Evolutionary conservation across 2,888 invertebrate genomes (phyloP).

Genomic region (Drosophila nr. medialis): DNA sequence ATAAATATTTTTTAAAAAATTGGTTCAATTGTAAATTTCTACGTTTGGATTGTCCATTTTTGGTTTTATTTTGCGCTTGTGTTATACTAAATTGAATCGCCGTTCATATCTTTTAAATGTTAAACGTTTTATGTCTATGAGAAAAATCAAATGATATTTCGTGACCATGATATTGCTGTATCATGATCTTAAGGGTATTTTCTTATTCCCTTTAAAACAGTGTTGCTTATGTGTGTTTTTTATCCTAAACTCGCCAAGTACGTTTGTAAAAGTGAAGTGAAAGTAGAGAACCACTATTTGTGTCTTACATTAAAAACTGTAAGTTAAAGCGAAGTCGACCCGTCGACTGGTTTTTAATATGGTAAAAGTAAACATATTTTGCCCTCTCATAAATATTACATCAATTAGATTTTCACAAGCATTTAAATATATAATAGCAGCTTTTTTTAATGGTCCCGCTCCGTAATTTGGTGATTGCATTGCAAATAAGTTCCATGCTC

Average conservation of each 20-base stretch:
- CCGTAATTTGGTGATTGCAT: slow-evolving; percentile 8
- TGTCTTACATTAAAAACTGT: not conserved
- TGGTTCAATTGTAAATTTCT: not conserved
- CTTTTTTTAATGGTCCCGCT: not conserved
- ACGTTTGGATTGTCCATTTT: not conserved
- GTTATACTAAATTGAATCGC: not conserved
- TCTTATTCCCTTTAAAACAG: not conserved
- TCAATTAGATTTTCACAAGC: not conserved
- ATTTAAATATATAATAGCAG: not conserved
- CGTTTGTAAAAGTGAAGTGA: not conserved
- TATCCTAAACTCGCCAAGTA: not conserved
- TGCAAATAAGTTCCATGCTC: slow-evolving; percentile 7
- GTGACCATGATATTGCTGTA: not conserved
- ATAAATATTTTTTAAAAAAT: not conserved
- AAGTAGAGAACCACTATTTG: not conserved
- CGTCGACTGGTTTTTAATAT: not conserved
- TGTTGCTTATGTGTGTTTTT: not conserved
- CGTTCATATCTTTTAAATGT: not conserved
- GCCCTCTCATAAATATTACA: not conserved
- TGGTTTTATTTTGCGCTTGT: not conserved
- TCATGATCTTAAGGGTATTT: not conserved
- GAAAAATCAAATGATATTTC: not conserved
- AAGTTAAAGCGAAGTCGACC: not conserved
- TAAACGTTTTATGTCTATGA: not conserved
- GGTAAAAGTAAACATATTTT: not conserved